Conservation (phyloP, 2,797 vertebrate species). For the Mastacembelus armatus region DNA sequence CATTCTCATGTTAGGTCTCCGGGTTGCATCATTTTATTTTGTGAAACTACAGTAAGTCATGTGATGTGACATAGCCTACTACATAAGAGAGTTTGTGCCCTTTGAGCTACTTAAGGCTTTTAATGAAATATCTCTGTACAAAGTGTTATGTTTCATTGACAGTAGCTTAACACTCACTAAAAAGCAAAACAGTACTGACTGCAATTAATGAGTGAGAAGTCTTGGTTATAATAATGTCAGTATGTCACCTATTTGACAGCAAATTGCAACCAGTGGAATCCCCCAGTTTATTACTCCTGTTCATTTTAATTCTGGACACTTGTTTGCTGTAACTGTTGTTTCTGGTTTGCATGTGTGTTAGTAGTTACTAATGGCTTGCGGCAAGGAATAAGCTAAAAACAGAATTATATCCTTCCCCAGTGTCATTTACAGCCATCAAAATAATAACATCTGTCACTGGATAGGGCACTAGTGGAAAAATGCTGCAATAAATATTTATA, state of each 20-base stretch:
- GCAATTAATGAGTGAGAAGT: too few relatives aligned
- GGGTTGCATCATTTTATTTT: too few relatives aligned
- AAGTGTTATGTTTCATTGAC: too few relatives aligned
- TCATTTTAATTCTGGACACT: slow-evolving; percentile 29
- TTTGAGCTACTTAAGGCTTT: too few relatives aligned
- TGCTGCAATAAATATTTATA: not conserved
- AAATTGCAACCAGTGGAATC: slow-evolving; percentile 31
- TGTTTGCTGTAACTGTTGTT: slow-evolving; percentile 31
- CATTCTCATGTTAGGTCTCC: too few relatives aligned
- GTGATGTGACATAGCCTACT: too few relatives aligned
- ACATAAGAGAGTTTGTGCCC: too few relatives aligned
- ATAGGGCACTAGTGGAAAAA: slow-evolving; percentile 31
- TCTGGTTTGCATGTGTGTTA: slow-evolving; percentile 34
- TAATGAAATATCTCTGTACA: not conserved
- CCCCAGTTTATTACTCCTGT: slow-evolving; percentile 19
- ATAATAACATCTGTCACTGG: slow-evolving; percentile 50
- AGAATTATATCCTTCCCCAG: slow-evolving; percentile 38
- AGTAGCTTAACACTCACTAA: too few relatives aligned
- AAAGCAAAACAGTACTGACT: too few relatives aligned
- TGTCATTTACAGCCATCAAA: slow-evolving; percentile 50
- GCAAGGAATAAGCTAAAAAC: slow-evolving; percentile 41
- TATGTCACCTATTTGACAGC: slow-evolving; percentile 42
- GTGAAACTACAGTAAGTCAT: too few relatives aligned
- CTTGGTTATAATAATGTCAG: too few relatives aligned
- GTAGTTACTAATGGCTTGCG: slow-evolving; percentile 45